phyloP scores from a whole-genome alignment of 2,113 vertebrate genomes.

The Scopus umbretta region DNA sequence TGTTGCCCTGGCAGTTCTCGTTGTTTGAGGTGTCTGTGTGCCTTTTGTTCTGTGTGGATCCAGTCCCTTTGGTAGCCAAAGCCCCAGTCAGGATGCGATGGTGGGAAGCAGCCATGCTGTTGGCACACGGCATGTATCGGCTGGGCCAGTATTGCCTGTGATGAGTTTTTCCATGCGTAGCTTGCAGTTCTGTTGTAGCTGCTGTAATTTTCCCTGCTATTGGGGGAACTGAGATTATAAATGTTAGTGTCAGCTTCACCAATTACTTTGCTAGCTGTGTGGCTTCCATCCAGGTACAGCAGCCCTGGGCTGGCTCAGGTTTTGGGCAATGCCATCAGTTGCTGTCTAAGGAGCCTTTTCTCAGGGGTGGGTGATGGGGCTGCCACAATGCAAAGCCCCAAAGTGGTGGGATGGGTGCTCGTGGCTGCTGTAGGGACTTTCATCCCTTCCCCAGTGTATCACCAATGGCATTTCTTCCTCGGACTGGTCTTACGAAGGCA shows the following conservation, averaged over 20 bases:
- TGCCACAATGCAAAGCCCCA: fast-evolving
- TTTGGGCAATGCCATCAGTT: fast-evolving
- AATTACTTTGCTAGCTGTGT: neutral
- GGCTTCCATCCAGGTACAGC: neutral
- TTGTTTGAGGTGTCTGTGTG: no score
- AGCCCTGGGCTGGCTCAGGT: neutral
- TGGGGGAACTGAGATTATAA: neutral
- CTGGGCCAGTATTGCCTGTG: neutral
- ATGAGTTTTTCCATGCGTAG: fast-evolving
- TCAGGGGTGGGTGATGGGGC: neutral
- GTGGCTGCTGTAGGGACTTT: neutral
- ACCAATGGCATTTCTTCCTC: fast-evolving
- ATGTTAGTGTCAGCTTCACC: neutral
- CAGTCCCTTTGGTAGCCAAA: neutral
- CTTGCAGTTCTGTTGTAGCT: neutral
- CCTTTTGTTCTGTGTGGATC: neutral
- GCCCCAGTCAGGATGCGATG: fast-evolving
- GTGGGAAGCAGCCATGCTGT: neutral
- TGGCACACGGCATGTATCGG: fast-evolving
- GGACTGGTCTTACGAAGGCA: neutral
- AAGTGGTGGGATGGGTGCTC: fast-evolving
- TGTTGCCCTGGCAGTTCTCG: neutral
- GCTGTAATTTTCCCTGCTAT: neutral
- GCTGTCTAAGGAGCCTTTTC: neutral
- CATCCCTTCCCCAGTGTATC: neutral